Evolutionary conservation across 2,797 vertebrate genomes (phyloP).

Genomic region (Anolis apletophallus): DNA sequence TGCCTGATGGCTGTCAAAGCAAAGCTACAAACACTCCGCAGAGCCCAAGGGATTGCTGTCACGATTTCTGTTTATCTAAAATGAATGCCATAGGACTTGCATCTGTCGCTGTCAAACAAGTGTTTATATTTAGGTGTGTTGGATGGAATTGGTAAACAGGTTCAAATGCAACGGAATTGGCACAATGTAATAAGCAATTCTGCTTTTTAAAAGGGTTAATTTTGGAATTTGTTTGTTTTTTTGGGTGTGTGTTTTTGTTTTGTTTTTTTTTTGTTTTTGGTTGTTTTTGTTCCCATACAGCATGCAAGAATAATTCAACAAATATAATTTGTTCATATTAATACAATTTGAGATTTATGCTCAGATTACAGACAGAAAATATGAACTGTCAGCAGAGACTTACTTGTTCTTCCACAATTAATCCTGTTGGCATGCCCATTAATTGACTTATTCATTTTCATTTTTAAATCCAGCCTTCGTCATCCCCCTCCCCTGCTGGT

Average conservation of each 20-base stretch:
- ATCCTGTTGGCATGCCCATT: accelerated
- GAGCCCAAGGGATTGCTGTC: conserved; percentile 38
- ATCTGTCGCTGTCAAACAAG: conserved; percentile 27
- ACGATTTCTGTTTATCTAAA: conserved; percentile 37
- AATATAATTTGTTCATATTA: not conserved
- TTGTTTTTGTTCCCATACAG: not conserved
- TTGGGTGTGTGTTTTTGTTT: too few relatives aligned
- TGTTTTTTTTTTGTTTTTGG: not conserved
- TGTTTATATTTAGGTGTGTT: conserved; percentile 14
- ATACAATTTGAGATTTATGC: not conserved
- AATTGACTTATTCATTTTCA: not conserved
- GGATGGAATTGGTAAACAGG: not conserved
- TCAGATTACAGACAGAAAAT: not conserved
- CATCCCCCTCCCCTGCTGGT: not conserved
- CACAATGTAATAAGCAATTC: not conserved
- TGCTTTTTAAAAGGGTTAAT: conserved; percentile 19
- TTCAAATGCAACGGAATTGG: conserved; percentile 10
- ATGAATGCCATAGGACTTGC: conserved; percentile 12
- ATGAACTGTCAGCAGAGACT: accelerated
- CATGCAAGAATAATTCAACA: conserved; percentile 5
- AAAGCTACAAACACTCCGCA: not conserved
- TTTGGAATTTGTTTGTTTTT: not conserved
- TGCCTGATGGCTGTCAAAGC: conserved; percentile 31
- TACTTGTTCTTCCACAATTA: not conserved
- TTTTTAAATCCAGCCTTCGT: not conserved